phyloP scores from a whole-genome alignment of 1,140 invertebrate species.

The Galendromus occidentalis region DNA sequence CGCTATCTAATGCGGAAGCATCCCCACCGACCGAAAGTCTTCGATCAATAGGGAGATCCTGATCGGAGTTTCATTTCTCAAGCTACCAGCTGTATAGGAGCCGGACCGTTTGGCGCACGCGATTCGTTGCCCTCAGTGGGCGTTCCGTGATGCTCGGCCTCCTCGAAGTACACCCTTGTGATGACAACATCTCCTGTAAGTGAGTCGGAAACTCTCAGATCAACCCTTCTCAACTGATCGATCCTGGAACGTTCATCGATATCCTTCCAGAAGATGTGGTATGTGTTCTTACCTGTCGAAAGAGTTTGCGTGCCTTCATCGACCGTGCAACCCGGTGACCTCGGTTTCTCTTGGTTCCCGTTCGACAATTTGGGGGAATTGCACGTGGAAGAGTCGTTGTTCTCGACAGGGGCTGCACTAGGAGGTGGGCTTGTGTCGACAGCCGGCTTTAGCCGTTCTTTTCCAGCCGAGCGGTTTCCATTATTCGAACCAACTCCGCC shows the following conservation, averaged over 20 bases:
- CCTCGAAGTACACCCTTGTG: slow-evolving; percentile 63
- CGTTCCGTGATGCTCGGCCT: slow-evolving; percentile 28
- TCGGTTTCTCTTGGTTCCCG: background rate
- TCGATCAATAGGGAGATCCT: too few relatives aligned
- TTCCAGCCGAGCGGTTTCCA: background rate
- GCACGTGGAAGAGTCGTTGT: background rate
- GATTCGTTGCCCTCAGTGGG: background rate
- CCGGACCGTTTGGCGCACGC: background rate
- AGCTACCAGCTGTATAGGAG: too few relatives aligned
- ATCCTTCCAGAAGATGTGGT: too few relatives aligned
- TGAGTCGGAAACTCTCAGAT: too few relatives aligned
- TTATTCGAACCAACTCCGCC: background rate
- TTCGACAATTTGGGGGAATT: background rate
- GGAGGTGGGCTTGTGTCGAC: background rate
- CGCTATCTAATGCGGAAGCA: too few relatives aligned
- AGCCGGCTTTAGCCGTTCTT: background rate
- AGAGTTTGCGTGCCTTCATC: slow-evolving; percentile 53
- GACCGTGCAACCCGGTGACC: slow-evolving; percentile 16
- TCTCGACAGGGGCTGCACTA: slow-evolving; percentile 9
- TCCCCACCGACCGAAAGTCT: too few relatives aligned
- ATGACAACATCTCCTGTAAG: slow-evolving; percentile 51
- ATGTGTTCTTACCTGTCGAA: too few relatives aligned
- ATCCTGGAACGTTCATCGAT: too few relatives aligned
- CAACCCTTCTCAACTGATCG: too few relatives aligned
- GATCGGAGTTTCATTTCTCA: too few relatives aligned